phyloP scores from a whole-genome alignment of 2,113 vertebrate genomes.

The Osmerus mordax region DNA sequence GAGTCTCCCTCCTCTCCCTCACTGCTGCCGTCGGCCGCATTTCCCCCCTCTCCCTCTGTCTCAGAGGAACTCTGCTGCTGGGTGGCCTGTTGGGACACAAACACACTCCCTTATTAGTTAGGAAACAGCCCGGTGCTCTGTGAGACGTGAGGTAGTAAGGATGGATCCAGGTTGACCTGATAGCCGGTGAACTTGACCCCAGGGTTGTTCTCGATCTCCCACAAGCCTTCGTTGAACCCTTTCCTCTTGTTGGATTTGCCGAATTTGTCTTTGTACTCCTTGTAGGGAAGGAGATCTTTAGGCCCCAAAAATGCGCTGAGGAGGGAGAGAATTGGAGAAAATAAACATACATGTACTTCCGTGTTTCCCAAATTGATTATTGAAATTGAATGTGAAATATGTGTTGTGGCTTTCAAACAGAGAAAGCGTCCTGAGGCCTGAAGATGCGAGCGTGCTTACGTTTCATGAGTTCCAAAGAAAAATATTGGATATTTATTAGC shows the following conservation, averaged over 20 bases:
- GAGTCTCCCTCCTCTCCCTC: slow-evolving; percentile 87
- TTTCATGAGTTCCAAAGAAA: slow-evolving; percentile 98
- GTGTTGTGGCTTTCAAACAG: neutral
- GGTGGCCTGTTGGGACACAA: slow-evolving; percentile 72
- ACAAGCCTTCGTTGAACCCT: slow-evolving; percentile 98
- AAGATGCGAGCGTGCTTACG: slow-evolving; percentile 74
- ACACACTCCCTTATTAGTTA: neutral
- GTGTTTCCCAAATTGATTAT: too few relatives aligned
- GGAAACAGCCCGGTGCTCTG: neutral
- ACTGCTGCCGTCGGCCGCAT: slow-evolving; percentile 89
- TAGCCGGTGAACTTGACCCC: slow-evolving; percentile 97
- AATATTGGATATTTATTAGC: slow-evolving; percentile 98
- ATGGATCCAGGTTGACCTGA: slow-evolving; percentile 73
- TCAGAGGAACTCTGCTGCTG: slow-evolving; percentile 94
- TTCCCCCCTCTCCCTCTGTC: slow-evolving; percentile 88
- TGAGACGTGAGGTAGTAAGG: neutral
- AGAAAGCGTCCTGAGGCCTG: neutral
- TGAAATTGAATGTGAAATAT: too few relatives aligned
- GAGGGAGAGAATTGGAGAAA: neutral
- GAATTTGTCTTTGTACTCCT: slow-evolving; percentile 98
- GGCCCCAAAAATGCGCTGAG: slow-evolving; percentile 91
- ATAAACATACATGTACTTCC: too few relatives aligned
- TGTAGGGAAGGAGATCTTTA: slow-evolving; percentile 96
- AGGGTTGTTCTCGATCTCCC: slow-evolving; percentile 98
- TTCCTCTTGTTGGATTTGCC: slow-evolving; percentile 98